Conservation (phyloP, 2,113 vertebrate genomes). For the Ciconia maguari region DNA sequence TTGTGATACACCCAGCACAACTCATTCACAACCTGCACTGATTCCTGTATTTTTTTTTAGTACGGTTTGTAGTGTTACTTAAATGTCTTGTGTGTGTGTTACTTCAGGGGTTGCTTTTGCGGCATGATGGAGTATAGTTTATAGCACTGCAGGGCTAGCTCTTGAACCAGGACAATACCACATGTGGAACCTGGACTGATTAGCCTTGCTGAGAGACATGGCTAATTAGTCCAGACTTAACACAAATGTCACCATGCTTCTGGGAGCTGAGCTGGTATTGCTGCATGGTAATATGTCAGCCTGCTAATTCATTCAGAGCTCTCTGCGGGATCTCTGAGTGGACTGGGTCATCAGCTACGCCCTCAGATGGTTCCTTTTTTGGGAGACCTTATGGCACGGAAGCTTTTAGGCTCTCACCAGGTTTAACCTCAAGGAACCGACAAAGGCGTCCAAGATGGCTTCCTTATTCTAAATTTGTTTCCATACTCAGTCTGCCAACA, state of each 20-base stretch:
- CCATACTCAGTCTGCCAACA: background rate
- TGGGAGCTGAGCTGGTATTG: background rate
- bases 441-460: background rate
- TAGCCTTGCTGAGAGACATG: background rate
- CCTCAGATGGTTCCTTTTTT: background rate
- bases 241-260: background rate
- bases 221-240: background rate
- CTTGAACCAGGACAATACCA: background rate
- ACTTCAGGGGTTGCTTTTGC: background rate
- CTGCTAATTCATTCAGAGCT: background rate
- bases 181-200: background rate
- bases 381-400: background rate
- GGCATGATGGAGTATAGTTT: background rate
- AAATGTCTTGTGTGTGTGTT: background rate
- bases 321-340: background rate
- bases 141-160: background rate
- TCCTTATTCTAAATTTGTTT: background rate
- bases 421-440: background rate
- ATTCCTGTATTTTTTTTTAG: background rate
- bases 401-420: background rate
- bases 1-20: background rate
- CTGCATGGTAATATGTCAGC: background rate
- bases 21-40: background rate
- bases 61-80: background rate
- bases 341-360: background rate